phyloP scores from a whole-genome alignment of 2,113 vertebrate species.

The Symphodus melops region DNA sequence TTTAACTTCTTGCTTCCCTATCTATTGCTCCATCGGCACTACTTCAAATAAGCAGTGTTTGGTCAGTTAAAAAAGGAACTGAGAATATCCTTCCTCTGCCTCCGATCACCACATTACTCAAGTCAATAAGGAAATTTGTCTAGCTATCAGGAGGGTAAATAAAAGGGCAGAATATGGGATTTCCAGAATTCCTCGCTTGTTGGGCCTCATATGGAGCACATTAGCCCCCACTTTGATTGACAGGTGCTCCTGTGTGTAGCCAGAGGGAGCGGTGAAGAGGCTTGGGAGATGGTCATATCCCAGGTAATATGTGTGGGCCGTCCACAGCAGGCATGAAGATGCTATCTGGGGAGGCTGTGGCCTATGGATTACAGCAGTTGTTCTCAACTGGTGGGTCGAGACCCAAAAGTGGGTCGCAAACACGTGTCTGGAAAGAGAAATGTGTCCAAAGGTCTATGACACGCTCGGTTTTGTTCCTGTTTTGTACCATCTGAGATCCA shows the following conservation, averaged over 20 bases:
- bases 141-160: slow-evolving; percentile 80
- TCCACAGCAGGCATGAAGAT: slow-evolving; percentile 73
- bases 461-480: too few species aligned
- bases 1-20: slow-evolving; percentile 57
- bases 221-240: slow-evolving; percentile 81
- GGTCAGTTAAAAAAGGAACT: slow-evolving; percentile 46
- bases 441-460: too few species aligned
- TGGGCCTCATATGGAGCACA: slow-evolving; percentile 77
- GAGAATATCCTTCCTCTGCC: slow-evolving; percentile 48
- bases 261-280: slow-evolving; percentile 69
- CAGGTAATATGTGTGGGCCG: slow-evolving; percentile 78
- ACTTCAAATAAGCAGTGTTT: slow-evolving; percentile 56
- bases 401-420: too few species aligned
- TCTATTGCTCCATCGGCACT: slow-evolving; percentile 53
- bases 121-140: slow-evolving; percentile 83
- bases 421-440: too few species aligned
- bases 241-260: slow-evolving; percentile 80
- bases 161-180: slow-evolving; percentile 77
- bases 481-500: too few species aligned
- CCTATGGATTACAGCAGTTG: slow-evolving; percentile 64
- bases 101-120: slow-evolving; percentile 63
- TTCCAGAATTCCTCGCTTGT: slow-evolving; percentile 76
- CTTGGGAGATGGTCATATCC: slow-evolving; percentile 81
- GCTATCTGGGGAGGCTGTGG: slow-evolving; percentile 62
- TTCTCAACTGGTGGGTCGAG: too few species aligned